A percentile compares a stretch with the other conserved stretches of the same genome.
Conservation (phyloP, 2,113 vertebrate genomes). For the Pithys albifrons region DNA sequence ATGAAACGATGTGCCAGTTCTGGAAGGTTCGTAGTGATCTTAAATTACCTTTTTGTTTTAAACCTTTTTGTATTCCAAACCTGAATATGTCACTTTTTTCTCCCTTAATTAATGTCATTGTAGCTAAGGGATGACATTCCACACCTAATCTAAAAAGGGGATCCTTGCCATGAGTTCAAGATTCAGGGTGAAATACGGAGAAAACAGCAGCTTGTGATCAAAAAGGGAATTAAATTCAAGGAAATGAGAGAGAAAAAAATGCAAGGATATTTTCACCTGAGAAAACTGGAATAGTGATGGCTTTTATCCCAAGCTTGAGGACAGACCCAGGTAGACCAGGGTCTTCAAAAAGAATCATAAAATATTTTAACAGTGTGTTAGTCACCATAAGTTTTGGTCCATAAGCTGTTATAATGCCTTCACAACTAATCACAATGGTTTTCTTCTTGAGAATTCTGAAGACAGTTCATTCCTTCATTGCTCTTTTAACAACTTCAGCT, state of each 20-base stretch:
- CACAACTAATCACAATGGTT: background rate
- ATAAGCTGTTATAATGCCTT: constrained; percentile 39
- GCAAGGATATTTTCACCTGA: background rate
- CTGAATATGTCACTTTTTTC: background rate
- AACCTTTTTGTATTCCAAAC: background rate
- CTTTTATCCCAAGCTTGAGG: background rate
- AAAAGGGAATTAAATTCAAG: background rate
- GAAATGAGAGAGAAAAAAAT: background rate
- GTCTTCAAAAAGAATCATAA: constrained; percentile 15
- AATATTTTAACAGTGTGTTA: constrained; percentile 46
- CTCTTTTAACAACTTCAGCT: background rate
- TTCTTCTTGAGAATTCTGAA: background rate
- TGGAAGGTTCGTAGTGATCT: background rate
- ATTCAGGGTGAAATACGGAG: background rate
- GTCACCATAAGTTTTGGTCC: constrained; percentile 4
- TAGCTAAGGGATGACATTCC: background rate
- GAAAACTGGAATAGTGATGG: background rate
- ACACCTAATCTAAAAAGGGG: background rate
- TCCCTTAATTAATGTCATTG: background rate
- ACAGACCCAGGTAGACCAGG: background rate
- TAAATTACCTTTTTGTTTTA: background rate
- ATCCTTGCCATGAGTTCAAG: background rate
- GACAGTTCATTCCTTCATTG: background rate
- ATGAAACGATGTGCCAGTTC: background rate
- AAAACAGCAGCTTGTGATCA: background rate